Percentiles rank a stretch among this genome's conserved stretches.
These are phyloP conservation scores for Orthonyx spaldingii DNA, from an alignment of 2,113 vertebrate species.

Conservation along the genomic window DNA sequence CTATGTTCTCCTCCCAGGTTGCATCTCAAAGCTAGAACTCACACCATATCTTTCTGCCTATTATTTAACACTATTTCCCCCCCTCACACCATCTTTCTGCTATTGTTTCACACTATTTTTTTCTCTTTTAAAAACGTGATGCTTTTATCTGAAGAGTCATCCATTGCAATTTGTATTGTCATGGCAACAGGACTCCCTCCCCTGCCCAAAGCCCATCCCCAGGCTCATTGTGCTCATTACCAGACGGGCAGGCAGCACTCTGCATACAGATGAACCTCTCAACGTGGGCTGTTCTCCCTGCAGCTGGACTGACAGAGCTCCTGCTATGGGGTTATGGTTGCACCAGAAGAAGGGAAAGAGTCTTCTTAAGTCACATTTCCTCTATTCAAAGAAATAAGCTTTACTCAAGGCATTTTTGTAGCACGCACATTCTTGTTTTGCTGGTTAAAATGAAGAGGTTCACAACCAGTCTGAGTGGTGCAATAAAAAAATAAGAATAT, in stretches of 20 bases:
- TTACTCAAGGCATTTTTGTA: not conserved
- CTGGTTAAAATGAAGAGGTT: not conserved
- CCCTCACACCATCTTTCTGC: not conserved
- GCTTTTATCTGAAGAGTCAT: not conserved
- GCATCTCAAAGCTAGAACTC: not conserved
- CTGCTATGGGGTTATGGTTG: not conserved
- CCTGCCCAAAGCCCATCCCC: not conserved
- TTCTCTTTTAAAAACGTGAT: not conserved
- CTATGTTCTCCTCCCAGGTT: not conserved
- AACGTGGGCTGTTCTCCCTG: not conserved
- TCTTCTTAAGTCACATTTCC: not conserved
- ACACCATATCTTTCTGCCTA: not conserved
- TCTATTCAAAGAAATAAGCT: not conserved
- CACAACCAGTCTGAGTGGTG: not conserved
- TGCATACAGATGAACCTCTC: constrained; percentile 16
- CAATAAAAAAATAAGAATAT: not conserved
- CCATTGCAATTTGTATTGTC: not conserved
- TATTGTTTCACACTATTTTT: not conserved
- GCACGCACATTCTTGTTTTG: accelerated
- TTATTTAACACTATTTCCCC: not conserved
- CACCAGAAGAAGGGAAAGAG: not conserved
- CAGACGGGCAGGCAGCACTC: not conserved
- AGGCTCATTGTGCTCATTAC: not conserved
- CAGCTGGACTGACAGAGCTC: not conserved
- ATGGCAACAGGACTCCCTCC: constrained; percentile 27